phyloP scores from a whole-genome alignment of 2,797 vertebrate species.

The Melanotaenia pygmaea region DNA sequence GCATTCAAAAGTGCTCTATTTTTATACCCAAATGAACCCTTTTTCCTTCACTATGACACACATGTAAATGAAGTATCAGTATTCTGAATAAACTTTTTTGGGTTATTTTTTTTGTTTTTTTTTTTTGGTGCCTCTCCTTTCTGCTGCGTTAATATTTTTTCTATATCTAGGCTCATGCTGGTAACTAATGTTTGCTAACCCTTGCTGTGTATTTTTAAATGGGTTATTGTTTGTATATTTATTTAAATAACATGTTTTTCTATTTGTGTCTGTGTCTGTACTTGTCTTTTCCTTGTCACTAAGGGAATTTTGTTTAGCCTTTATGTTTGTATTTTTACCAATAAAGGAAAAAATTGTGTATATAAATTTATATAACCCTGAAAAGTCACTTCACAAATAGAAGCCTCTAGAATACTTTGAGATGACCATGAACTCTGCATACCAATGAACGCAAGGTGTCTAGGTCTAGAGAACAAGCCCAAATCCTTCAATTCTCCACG shows the following conservation, averaged over 20 bases:
- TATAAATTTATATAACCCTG: constrained; percentile 6
- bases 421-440: too few relatives aligned
- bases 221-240: constrained; percentile 56
- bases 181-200: not conserved
- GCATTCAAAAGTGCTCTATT: not conserved
- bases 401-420: not conserved
- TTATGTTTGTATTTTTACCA: constrained; percentile 7
- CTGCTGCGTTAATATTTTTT: constrained; percentile 2
- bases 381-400: not conserved
- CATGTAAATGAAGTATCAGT: not conserved
- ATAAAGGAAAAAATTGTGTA: constrained; percentile 14
- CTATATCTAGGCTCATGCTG: not conserved
- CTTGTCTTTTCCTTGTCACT: not conserved
- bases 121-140: not conserved
- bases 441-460: not conserved
- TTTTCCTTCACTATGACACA: not conserved
- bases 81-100: not conserved
- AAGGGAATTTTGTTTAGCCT: not conserved
- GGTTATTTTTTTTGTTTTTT: not conserved
- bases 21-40: not conserved
- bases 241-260: constrained; percentile 33
- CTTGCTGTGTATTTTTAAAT: constrained; percentile 47
- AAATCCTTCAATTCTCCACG: not conserved
- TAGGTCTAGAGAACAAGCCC: not conserved
- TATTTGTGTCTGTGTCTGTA: constrained; percentile 13